Base-by-base conservation (phyloP, 2,113 vertebrate genomes). In the Acanthisitta chloris region DNA sequence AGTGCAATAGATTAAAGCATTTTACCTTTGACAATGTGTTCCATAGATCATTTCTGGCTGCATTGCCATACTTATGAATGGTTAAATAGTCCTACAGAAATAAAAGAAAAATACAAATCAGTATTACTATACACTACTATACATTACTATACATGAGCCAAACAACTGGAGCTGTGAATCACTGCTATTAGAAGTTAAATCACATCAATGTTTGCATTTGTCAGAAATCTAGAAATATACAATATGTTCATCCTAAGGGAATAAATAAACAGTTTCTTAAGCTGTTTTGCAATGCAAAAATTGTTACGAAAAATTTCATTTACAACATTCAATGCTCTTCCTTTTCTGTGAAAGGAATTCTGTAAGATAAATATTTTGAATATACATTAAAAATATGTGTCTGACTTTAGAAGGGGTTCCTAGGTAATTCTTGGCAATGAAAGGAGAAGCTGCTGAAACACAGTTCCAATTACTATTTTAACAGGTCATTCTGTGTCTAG, bases 21-120 rank as follows among this genome's bases (percentile, higher is more conserved):
- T 83, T 98, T 98, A 99, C 99, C 99, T 99, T 98, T 88, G 99
- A 98, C 55, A 99, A 84, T 40, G 98, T 99, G 95, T 98, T 99
- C 99, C 99, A 99, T 59, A 99, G 98, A 98, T 99, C 99, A 66
- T 99, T 98, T 97, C 99, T 98, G 92, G 98, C 99, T 59, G 99
- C 99, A 92, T 99, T 99, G 91, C 99, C 97, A 95, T 99, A 99
- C 97, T 99, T 99, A 96, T 99, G 99, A 97, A 99, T 99, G 95
- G 98, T 98, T 98, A 99, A 98, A 92, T 99, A 99, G 96, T 99
- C 99, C 99, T 99, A 97, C 40, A 97, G 97, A 97, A 96, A 89
- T 66, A 79, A 96, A 93, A 94, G 59, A 72, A 82, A 97, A 94
- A 97, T 64, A 97, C 42, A 94, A 95, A 95, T 90, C 89, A 95